A percentile compares a stretch with the other conserved stretches of the same genome.
phyloP scores from a whole-genome alignment of 2,888 invertebrate genomes.

The Nymphalis urticae region DNA sequence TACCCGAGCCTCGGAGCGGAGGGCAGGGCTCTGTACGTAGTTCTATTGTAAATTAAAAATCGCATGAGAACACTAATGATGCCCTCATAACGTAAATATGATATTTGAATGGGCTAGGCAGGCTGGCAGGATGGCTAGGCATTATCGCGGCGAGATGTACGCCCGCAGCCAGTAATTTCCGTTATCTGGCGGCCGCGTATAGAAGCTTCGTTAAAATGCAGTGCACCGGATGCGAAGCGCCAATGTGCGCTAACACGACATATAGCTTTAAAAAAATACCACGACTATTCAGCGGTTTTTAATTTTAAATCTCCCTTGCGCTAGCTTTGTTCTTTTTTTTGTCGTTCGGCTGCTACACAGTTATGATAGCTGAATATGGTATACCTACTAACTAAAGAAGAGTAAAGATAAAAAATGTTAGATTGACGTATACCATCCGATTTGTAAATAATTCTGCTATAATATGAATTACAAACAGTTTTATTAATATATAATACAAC shows the following conservation, averaged over 20 bases:
- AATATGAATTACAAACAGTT: too few species aligned
- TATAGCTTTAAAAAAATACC: conserved; percentile 43
- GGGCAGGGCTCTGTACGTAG: conserved; percentile 9
- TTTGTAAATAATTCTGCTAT: too few species aligned
- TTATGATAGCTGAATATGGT: conserved; percentile 22
- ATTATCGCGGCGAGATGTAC: conserved; percentile 41
- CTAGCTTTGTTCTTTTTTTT: conserved; percentile 39
- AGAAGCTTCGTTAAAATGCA: conserved; percentile 46
- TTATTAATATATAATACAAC: too few species aligned
- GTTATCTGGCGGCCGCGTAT: conserved; percentile 47
- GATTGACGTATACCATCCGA: too few species aligned
- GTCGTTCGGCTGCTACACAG: conserved; percentile 28
- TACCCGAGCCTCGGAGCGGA: conserved; percentile 1
- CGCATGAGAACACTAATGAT: conserved; percentile 39
- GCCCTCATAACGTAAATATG: conserved; percentile 47
- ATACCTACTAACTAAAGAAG: background rate
- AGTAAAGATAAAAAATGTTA: background rate
- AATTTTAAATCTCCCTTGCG: conserved; percentile 44
- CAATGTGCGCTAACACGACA: conserved; percentile 45
- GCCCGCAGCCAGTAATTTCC: conserved; percentile 49
- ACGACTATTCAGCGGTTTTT: conserved; percentile 47
- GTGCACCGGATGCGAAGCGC: conserved; percentile 44
- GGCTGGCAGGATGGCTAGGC: conserved; percentile 29
- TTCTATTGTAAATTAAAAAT: conserved; percentile 36
- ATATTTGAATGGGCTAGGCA: conserved; percentile 41